phyloP scores from a whole-genome alignment of 2,797 vertebrate genomes.

The Microctenopoma stevenorrisi region DNA sequence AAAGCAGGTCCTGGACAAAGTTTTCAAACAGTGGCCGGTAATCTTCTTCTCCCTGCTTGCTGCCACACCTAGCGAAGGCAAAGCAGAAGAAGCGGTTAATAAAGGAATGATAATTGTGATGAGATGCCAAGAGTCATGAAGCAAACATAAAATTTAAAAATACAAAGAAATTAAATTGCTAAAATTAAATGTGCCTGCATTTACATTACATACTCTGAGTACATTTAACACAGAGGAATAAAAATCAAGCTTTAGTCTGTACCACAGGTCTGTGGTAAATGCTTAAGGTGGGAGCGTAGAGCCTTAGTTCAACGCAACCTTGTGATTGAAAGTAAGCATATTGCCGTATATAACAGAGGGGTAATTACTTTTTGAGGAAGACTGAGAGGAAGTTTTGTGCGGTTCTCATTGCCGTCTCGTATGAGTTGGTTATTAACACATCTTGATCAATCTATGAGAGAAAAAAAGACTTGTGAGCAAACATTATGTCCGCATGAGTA shows the following conservation, averaged over 20 bases:
- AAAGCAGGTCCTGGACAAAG: conserved; percentile 98
- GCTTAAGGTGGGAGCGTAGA: not conserved
- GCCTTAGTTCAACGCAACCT: not conserved
- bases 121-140: not conserved
- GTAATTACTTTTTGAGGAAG: conserved; percentile 96
- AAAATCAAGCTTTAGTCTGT: not conserved
- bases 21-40: conserved; percentile 98
- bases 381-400: conserved; percentile 98
- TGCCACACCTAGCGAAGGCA: conserved; percentile 90
- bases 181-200: no score
- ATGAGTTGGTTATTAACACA: conserved; percentile 95
- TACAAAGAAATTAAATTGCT: not conserved
- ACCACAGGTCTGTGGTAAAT: not conserved
- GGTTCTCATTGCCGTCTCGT: conserved; percentile 97
- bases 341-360: not conserved
- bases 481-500: not conserved
- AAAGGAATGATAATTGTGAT: not conserved
- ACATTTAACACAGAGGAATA: no score
- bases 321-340: not conserved
- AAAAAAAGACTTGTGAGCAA: conserved; percentile 4
- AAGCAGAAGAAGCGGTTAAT: not conserved
- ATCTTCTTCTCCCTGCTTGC: conserved; percentile 98
- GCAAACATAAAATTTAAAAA: not conserved
- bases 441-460: conserved; percentile 92
- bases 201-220: no score